phyloP scores from a whole-genome alignment of 2,113 vertebrate genomes.

The Pluvianellus socialis region DNA sequence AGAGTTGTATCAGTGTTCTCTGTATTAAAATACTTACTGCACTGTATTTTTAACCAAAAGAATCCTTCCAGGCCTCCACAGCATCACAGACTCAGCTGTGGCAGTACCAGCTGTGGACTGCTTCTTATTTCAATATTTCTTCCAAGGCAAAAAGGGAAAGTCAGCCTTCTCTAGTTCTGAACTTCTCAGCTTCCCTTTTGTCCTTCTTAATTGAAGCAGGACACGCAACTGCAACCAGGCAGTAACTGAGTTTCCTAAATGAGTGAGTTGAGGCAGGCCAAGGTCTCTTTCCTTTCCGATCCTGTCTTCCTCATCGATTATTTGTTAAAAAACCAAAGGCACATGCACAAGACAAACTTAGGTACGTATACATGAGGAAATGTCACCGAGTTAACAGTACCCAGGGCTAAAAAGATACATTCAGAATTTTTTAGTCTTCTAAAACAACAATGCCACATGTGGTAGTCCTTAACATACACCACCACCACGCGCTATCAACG shows the following conservation, averaged over 20 bases:
- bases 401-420: background rate
- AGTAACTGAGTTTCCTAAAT: background rate
- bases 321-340: background rate
- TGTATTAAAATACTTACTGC: background rate
- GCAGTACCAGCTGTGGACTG: background rate
- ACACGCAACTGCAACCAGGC: background rate
- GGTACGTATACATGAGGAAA: background rate
- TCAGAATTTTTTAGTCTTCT: background rate
- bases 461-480: background rate
- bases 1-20: background rate
- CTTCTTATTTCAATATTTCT: background rate
- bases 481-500: accelerated
- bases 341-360: background rate
- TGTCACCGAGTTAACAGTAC: background rate
- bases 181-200: background rate
- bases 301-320: background rate
- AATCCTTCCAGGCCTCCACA: background rate
- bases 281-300: background rate
- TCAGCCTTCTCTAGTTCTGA: background rate
- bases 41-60: background rate
- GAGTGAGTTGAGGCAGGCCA: background rate
- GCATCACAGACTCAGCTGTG: background rate
- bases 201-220: background rate
- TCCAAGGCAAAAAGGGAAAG: background rate
- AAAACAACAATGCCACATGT: background rate